These are phyloP conservation scores for Dipodomys spectabilis DNA, from an alignment of 2,113 vertebrate species.

Conservation along the genomic window DNA sequence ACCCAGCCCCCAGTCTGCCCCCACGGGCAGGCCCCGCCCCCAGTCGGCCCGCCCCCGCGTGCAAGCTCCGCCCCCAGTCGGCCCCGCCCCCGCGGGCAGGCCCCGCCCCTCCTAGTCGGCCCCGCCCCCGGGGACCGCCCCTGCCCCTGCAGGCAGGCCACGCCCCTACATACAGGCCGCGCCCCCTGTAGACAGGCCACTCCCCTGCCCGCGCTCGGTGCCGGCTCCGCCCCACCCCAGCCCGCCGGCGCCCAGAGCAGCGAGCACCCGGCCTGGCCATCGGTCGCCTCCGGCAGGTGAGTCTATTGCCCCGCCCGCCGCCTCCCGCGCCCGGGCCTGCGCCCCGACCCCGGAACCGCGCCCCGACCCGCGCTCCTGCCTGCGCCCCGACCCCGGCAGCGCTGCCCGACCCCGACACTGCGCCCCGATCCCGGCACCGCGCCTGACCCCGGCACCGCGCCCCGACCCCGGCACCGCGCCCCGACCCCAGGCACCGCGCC, in stretches of 20 bases:
- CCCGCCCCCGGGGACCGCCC: too few species aligned
- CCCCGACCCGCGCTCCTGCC: too few species aligned
- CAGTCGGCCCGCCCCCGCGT: too few species aligned
- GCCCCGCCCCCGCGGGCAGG: background rate
- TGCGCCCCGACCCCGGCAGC: rapidly evolving
- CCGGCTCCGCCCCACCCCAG: background rate
- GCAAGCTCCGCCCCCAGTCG: background rate
- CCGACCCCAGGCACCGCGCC: background rate
- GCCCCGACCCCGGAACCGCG: rapidly evolving
- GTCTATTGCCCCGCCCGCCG: background rate
- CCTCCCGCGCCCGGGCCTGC: background rate
- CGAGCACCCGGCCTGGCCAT: background rate
- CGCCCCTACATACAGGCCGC: too few species aligned
- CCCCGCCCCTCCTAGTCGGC: background rate
- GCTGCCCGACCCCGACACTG: too few species aligned
- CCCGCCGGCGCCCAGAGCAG: background rate
- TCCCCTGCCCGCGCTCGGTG: background rate
- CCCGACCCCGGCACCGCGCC: background rate
- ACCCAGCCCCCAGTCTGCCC: too few species aligned
- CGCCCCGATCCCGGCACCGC: rapidly evolving
- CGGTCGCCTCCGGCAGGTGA: too few species aligned
- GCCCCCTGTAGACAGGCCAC: background rate
- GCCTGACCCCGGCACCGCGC: background rate
- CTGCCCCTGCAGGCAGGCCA: too few species aligned
- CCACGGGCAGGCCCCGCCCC: too few species aligned